Base-by-base conservation (phyloP, 2,797 vertebrate genomes). In the Avahi laniger region DNA sequence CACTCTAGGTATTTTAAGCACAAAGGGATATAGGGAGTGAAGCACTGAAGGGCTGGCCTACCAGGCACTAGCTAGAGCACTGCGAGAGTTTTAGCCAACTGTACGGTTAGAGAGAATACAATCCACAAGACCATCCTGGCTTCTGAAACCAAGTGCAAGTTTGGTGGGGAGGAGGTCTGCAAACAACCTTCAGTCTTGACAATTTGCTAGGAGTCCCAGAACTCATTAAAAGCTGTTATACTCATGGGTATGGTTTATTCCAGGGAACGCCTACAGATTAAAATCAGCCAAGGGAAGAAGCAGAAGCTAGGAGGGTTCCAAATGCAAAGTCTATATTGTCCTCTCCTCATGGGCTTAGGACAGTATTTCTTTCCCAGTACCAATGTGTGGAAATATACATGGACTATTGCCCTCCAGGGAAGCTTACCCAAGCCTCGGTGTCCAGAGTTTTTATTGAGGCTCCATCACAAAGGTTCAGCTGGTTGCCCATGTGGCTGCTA, bases 301-400 rank as follows among this genome's bases (percentile, higher is more conserved):
- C 41, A 24, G 87, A 76, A 75, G n/a, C 67, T 43, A 6, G 11
- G 20, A n/a, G 22, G 52, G 35, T 52, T 57, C 35, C 20, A 17
- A 20, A 26, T 20, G 10, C 4, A 3, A 41, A 61, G 59, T 26
- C 18, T 26, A 17, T 3, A 3, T 7, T 35, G 63, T 52, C 57
- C n/a, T 59, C 28, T 67, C 30, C 48, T 52, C 7, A 0, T 33
- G 41, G 57, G 13, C n/a, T 69, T 35, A 67, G 0, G 17, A 43
- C 13, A 46, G 70, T 6, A 1, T 54, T 18, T 4, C 69, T 48
- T 22, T 24, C n/a, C 61, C 22, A 33, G 69, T 24, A 43, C 4
- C 50, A 2, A 2, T 0, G 0, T 59, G n/a, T 50, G 48, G 72
- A 24, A 15, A 8, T 35, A 50, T 0, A 2, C 0, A 0, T 7